Evolutionary conservation across 2,888 invertebrate species (phyloP), one percentile per base, ranked within the genome.

Genomic region (Epinotia bilunana): DNA sequence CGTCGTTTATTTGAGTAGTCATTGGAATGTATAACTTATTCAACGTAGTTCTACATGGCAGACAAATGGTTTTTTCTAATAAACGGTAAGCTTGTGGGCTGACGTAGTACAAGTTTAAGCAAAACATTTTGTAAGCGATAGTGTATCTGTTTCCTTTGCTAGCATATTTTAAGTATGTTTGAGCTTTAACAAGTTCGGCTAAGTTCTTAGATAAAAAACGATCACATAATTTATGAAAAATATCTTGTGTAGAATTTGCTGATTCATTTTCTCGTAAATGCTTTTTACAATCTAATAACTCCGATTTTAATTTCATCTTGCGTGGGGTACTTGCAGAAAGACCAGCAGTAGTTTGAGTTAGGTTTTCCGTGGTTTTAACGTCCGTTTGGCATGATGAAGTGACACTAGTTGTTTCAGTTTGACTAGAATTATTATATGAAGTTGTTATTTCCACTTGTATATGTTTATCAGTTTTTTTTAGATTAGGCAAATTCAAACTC

Each of bases 61-160:
- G 62, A 61, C 55, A 58, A 20, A 77, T 20, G 11, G 74, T 64
- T 28, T 73, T 63, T 72, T 75, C 39, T 53, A 78, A 55, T 60
- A 76, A 62, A 3, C 62, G 60, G 55, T 77, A 77, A 0, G 75
- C 77, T 71, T 73, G 68, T 6, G 76, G 73, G 63, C 78, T 78
- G 7, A 68, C 53, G 12, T 74, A 72, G 20, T 76, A 76, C 20
- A 78, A 77, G 63, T 69, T 77, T 28, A 79, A 65, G 62, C 76
- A 75, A 33, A 76, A 76, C 28, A 73, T 73, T 57, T 68, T 76
- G 53, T 73, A 72, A 4, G 57, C 65, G 7, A 73, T 0, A 57
- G 69, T 70, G 53, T 43, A 43, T 3, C 74, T 72, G 73, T 76
- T 18, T 65, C 74, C 61, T 18, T 70, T 61, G 61, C 6, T 16